Evolutionary conservation across 2,888 invertebrate species (phyloP).

Genomic region (Rhabditoides inermis): DNA sequence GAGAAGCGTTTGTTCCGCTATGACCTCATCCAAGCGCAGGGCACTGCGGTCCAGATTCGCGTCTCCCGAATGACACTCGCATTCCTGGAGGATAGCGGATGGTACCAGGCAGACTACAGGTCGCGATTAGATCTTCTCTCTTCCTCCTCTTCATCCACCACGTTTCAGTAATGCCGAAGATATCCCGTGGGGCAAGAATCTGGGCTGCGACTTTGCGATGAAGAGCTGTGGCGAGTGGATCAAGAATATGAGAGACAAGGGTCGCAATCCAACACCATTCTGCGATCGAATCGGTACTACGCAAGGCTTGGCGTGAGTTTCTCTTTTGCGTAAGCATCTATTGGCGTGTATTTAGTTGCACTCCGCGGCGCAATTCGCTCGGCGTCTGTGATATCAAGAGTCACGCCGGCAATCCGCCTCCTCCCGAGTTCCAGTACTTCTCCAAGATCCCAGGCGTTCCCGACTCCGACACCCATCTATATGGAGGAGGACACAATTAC

Average conservation of each 20-base stretch:
- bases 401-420: too few species aligned
- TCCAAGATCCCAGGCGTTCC: too few species aligned
- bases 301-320: too few species aligned
- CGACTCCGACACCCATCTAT: too few species aligned
- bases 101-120: constrained; percentile 55
- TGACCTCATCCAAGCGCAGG: neutral
- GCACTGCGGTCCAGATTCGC: neutral
- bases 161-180: constrained; percentile 65
- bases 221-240: constrained; percentile 96
- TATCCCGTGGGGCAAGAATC: constrained; percentile 77
- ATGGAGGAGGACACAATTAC: too few species aligned
- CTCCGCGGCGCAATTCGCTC: neutral
- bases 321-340: constrained; percentile 1
- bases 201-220: constrained; percentile 89
- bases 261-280: too few species aligned
- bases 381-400: too few species aligned
- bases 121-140: constrained; percentile 6
- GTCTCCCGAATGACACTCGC: constrained; percentile 81
- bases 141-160: constrained; percentile 2
- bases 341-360: neutral
- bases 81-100: constrained; percentile 94
- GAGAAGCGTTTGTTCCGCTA: constrained; percentile 78
- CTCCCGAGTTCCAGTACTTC: too few species aligned
- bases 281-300: too few species aligned
- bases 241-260: constrained; percentile 54